These are phyloP conservation scores for Tamandua tetradactyla DNA, from an alignment of 2,797 vertebrate species.

Conservation along the genomic window DNA sequence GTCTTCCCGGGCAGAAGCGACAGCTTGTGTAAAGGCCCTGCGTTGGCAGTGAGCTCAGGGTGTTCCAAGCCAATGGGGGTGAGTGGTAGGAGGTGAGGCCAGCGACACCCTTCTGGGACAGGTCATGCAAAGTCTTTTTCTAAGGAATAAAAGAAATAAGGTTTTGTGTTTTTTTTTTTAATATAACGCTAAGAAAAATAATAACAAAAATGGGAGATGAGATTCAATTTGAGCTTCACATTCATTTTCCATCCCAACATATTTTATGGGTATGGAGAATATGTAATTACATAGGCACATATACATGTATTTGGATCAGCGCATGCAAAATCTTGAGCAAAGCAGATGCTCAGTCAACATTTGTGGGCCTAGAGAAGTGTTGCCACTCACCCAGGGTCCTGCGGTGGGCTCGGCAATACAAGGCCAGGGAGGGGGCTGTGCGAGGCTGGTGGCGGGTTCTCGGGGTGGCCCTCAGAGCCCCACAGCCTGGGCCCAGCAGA, in stretches of 20 bases:
- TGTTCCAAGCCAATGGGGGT: background rate
- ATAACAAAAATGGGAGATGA: too few species aligned
- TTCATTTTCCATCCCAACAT: too few species aligned
- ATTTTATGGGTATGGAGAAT: too few species aligned
- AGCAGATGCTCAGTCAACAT: too few species aligned
- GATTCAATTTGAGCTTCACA: too few species aligned
- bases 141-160: too few species aligned
- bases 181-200: too few species aligned
- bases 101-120: background rate
- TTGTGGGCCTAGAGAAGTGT: background rate
- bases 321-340: background rate
- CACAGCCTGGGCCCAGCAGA: background rate
- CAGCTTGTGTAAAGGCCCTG: background rate
- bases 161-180: too few species aligned
- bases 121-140: background rate
- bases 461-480: background rate
- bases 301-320: background rate
- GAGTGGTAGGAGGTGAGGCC: background rate
- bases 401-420: background rate
- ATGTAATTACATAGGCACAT: too few species aligned
- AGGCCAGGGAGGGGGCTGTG: too few species aligned
- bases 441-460: too few species aligned
- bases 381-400: accelerated
- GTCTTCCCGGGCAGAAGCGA: background rate
- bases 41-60: background rate